Evolutionary conservation across 2,113 vertebrate genomes (phyloP).

Genomic region (Oenanthe melanoleuca): DNA sequence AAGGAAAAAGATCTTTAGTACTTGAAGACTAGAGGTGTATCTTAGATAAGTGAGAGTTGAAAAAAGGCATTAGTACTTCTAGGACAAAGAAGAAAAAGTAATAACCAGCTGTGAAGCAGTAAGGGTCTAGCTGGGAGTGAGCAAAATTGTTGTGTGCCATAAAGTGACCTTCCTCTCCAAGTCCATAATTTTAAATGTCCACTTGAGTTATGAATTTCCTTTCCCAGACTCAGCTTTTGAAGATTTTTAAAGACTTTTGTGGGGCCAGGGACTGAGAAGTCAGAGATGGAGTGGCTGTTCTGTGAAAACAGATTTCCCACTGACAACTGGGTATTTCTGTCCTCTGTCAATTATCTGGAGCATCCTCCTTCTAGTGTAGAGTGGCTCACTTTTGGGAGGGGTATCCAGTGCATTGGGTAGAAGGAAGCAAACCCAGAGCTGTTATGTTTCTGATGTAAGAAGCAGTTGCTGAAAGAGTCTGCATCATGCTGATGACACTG

Average conservation of each 20-base stretch:
- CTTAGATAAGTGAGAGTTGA: not conserved
- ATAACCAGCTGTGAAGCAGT: not conserved
- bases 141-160: not conserved
- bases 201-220: not conserved
- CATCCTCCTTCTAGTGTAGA: fast-evolving
- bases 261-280: not conserved
- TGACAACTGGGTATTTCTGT: not conserved
- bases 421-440: not conserved
- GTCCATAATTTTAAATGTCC: not conserved
- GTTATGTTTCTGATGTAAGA: not conserved
- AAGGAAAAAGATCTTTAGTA: not conserved
- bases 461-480: not conserved
- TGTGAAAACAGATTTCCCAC: not conserved
- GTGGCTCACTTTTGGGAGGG: not conserved
- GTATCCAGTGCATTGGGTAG: not conserved
- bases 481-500: not conserved
- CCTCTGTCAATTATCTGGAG: not conserved
- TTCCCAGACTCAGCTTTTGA: not conserved
- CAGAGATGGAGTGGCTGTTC: not conserved
- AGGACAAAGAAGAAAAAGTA: not conserved
- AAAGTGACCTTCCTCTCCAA: not conserved
- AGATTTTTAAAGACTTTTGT: not conserved
- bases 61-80: not conserved
- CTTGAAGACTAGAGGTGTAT: not conserved
- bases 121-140: not conserved